phyloP scores from a whole-genome alignment of 2,113 vertebrate genomes.

The Psilopsiagon aymara region DNA sequence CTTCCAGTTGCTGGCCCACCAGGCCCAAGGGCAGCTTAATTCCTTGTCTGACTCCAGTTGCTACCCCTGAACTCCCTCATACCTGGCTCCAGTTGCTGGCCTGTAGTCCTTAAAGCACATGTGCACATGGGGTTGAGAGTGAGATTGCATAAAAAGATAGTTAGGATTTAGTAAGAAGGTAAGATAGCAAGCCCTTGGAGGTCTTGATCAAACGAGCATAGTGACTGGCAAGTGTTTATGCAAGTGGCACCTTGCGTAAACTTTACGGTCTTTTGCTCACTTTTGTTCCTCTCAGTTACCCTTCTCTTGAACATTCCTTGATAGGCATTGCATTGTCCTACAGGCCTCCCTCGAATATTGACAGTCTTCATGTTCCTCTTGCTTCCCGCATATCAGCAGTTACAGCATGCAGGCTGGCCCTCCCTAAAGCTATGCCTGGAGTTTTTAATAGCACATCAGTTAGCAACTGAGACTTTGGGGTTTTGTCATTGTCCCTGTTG shows the following conservation, averaged over 20 bases:
- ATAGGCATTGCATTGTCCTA: neutral
- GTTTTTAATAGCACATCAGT: neutral
- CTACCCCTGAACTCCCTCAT: neutral
- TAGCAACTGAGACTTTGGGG: neutral
- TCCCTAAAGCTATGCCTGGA: neutral
- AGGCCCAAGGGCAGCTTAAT: neutral
- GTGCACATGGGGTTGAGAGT: rapidly evolving
- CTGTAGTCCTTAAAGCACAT: rapidly evolving
- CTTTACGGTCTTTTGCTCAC: neutral
- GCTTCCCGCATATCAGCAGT: neutral
- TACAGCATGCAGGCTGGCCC: neutral
- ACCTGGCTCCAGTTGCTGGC: neutral
- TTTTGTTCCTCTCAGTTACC: neutral
- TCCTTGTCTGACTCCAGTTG: neutral
- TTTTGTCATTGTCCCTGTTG: neutral
- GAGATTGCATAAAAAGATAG: neutral
- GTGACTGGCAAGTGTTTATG: neutral
- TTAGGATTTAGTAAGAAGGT: neutral
- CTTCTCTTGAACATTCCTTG: neutral
- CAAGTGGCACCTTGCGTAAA: neutral
- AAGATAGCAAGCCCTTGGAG: neutral
- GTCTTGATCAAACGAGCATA: neutral
- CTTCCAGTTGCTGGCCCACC: neutral
- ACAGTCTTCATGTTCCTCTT: rapidly evolving
- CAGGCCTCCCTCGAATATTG: neutral